phyloP scores from a whole-genome alignment of 2,797 vertebrate genomes.

The Eurystomus glaucurus region DNA sequence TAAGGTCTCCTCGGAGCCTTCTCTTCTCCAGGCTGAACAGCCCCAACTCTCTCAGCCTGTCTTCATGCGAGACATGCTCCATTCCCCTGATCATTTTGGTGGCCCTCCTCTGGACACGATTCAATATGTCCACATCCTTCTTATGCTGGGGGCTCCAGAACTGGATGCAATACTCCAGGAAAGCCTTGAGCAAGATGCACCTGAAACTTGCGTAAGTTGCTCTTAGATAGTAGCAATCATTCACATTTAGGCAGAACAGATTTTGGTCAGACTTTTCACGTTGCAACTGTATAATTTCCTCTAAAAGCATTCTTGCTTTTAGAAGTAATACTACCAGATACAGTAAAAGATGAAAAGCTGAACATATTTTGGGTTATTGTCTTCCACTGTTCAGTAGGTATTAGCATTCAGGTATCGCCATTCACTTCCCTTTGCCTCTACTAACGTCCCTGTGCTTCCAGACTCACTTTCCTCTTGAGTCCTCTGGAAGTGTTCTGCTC shows the following conservation, averaged over 20 bases:
- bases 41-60: too few species aligned
- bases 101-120: too few species aligned
- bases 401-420: background rate
- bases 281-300: background rate
- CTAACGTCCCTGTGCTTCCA: fast-evolving
- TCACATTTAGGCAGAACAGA: background rate
- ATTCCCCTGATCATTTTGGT: too few species aligned
- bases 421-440: background rate
- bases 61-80: too few species aligned
- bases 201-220: background rate
- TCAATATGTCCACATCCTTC: too few species aligned
- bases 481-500: background rate
- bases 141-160: too few species aligned
- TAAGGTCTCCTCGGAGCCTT: too few species aligned
- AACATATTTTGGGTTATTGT: fast-evolving
- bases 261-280: background rate
- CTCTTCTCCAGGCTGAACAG: too few species aligned
- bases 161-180: background rate
- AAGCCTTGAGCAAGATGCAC: fast-evolving
- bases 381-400: background rate
- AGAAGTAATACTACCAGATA: background rate
- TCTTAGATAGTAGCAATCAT: background rate
- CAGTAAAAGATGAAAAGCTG: background rate
- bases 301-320: background rate
- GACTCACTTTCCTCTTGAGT: background rate